Conservation (phyloP, 2,113 vertebrate genomes). For the Eurypyga helias region DNA sequence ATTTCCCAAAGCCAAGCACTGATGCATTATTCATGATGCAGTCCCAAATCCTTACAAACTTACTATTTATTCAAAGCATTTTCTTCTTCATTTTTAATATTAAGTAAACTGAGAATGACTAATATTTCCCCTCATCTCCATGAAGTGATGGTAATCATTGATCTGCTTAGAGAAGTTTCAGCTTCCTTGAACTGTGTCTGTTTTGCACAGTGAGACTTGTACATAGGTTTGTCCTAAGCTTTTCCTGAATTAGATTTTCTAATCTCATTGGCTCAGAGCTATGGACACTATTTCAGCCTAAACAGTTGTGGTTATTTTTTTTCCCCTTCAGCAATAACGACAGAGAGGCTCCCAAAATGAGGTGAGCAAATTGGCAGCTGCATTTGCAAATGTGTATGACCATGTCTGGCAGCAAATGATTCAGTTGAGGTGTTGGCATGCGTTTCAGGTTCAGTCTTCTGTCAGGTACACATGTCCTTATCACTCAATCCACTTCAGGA, state of each 20-base stretch:
- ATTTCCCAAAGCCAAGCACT: not conserved
- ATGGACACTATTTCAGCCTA: not conserved
- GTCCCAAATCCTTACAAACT: not conserved
- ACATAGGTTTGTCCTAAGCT: not conserved
- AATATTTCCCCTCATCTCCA: not conserved
- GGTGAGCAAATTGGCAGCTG: not conserved
- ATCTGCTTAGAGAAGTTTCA: not conserved
- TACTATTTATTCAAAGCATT: not conserved
- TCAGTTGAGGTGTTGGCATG: not conserved
- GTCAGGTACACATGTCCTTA: not conserved
- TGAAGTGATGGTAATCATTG: not conserved
- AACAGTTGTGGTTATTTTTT: not conserved
- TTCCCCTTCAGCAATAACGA: not conserved
- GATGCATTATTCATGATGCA: not conserved
- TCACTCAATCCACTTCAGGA: not conserved
- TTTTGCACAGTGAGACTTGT: not conserved
- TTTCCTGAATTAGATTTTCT: not conserved
- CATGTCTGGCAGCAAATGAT: not conserved
- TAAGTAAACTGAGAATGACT: not conserved
- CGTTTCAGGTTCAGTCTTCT: not conserved
- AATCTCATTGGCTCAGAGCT: not conserved
- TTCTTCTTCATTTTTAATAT: not conserved
- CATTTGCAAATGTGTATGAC: not conserved
- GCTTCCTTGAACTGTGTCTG: not conserved
- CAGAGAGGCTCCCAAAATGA: not conserved